Evolutionary conservation across 2,113 vertebrate genomes (phyloP).

Genomic region (Phocoena phocoena): DNA sequence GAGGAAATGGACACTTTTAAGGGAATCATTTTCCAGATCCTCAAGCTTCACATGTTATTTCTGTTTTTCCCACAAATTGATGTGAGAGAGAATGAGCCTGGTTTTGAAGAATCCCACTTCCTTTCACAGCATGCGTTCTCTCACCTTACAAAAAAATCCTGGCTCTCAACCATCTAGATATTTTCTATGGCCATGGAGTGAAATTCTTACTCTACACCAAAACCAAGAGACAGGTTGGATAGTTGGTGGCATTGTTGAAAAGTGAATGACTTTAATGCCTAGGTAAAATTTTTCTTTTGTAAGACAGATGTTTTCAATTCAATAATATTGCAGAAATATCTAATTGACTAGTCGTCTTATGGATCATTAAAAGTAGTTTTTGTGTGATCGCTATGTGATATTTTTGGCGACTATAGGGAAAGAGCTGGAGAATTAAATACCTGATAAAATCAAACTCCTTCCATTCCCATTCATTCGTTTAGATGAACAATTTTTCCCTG

Average conservation of each 20-base stretch:
- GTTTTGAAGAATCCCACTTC: not conserved
- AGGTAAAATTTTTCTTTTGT: not conserved
- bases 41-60: not conserved
- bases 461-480: not conserved
- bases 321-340: not conserved
- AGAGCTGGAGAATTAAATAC: not conserved
- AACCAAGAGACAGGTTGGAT: not conserved
- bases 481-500: not conserved
- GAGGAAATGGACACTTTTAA: not conserved
- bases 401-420: slow-evolving; percentile 14
- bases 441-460: not conserved
- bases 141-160: not conserved
- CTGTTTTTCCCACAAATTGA: not conserved
- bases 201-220: not conserved
- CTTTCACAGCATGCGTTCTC: not conserved
- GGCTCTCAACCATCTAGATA: not conserved
- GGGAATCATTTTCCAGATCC: not conserved
- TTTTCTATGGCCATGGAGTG: not conserved
- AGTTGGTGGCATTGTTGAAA: not conserved
- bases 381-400: not conserved
- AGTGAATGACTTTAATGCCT: not conserved
- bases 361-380: slow-evolving; percentile 4
- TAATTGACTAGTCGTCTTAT: not conserved
- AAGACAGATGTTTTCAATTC: not conserved
- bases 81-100: not conserved